Evolutionary conservation across 2,888 invertebrate genomes (phyloP), one percentile per base, ranked within the genome.

Genomic region (Oeneis ivallda): DNA sequence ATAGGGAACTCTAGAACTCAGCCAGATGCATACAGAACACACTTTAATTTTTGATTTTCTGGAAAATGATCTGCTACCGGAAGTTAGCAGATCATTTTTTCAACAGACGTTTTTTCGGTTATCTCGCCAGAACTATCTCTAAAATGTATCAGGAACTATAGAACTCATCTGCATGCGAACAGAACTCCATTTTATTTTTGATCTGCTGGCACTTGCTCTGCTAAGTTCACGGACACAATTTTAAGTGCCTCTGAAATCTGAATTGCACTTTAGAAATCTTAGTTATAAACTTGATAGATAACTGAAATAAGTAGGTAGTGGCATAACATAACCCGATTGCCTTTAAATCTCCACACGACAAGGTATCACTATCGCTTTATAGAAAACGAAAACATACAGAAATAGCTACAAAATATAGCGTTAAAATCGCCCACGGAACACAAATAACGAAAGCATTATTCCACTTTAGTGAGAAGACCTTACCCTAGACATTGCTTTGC

Each of bases 401-500:
- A 62, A 68, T 61, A 65, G 65, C 72, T 62, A 73, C 78, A 81
- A 82, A 83, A 76, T 70, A 74, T 71, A 82, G 76, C 83, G 83
- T 80, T 83, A 79, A 74, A 77, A 75, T 76, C 81, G 76, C 82
- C 83, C 77, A 83, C 86, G 76, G 76, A 78, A 77, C 73, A 66
- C 71, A 73, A 76, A 73, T 73, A 75, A 78, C 76, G 72, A 78
- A 78, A 79, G 77, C 78, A 74, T 76, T 80, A 83, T 80, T 83
- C 83, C 75, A 82, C 79, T 83, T 85, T 72, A 78, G 75, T 76
- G 77, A 79, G 82, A 83, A 86, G 83, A 87, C 87, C 87, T 89
- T 89, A 87, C 82, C 87, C 89, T 89, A 89, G 89, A 89, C 89
- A 87, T 87, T 86, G 86, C 78, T 78, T 87, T 86, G 86, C 78